These are phyloP conservation scores for Drosophila recens DNA, from an alignment of 2,888 invertebrate species.

Conservation along the genomic window DNA sequence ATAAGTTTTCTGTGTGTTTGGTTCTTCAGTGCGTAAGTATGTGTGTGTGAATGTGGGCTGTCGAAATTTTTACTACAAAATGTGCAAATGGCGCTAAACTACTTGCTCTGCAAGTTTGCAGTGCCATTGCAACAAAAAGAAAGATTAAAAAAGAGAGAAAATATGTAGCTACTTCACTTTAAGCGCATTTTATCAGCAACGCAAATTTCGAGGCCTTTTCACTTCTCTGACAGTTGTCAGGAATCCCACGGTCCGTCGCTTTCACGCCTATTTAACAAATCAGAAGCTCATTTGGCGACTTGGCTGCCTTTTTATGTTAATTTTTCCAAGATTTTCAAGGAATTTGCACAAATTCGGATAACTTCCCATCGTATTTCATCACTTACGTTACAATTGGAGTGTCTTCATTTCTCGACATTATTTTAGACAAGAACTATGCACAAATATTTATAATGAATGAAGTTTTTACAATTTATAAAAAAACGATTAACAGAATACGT, in stretches of 20 bases:
- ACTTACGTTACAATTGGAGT: slow-evolving; percentile 81
- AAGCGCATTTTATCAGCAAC: slow-evolving; percentile 41
- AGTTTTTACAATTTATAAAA: slow-evolving; percentile 11
- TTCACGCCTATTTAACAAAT: slow-evolving; percentile 76
- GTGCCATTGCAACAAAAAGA: slow-evolving; percentile 68
- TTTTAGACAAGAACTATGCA: slow-evolving; percentile 17
- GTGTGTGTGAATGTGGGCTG: slow-evolving; percentile 15
- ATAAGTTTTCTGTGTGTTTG: slow-evolving; percentile 61
- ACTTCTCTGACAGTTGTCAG: slow-evolving; percentile 63
- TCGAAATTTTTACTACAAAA: slow-evolving; percentile 80
- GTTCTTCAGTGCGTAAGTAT: slow-evolving; percentile 29
- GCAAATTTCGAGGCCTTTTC: slow-evolving; percentile 60
- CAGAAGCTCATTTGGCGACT: slow-evolving; percentile 77
- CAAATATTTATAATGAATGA: neutral
- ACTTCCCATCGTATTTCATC: slow-evolving; percentile 1
- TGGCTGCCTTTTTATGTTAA: slow-evolving; percentile 66
- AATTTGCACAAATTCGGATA: slow-evolving; percentile 53
- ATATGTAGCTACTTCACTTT: slow-evolving; percentile 55
- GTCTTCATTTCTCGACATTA: slow-evolving; percentile 74
- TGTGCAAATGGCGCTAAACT: slow-evolving; percentile 81
- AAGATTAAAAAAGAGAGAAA: slow-evolving; percentile 38
- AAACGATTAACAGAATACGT: slow-evolving; percentile 26
- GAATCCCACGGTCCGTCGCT: slow-evolving; percentile 64
- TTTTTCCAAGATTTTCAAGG: slow-evolving; percentile 49
- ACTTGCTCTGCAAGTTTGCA: slow-evolving; percentile 78